Percentiles rank a stretch among this genome's conserved stretches.
Conservation (phyloP, 2,113 vertebrate genomes). For the Leiothrix lutea region DNA sequence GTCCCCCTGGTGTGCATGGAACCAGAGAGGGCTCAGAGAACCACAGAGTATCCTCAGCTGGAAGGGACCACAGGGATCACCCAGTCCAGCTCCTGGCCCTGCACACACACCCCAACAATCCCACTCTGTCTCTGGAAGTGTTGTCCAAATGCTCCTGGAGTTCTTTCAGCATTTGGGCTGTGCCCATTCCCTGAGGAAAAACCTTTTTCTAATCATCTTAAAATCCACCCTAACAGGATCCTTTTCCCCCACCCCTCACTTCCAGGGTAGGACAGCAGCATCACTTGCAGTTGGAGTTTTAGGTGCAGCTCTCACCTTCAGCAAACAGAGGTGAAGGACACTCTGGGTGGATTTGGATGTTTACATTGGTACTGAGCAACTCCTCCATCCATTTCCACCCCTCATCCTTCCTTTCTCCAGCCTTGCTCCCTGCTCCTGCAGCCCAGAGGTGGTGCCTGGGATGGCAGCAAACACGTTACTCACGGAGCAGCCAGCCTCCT, state of each 20-base stretch:
- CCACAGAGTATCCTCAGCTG: not conserved
- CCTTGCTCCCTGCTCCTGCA: not conserved
- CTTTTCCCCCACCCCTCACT: not conserved
- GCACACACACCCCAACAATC: not conserved
- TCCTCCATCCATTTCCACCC: not conserved
- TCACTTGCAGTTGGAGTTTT: not conserved
- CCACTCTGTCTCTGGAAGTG: accelerated
- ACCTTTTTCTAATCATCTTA: not conserved
- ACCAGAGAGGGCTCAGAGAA: too few relatives aligned
- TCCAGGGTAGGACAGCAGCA: not conserved
- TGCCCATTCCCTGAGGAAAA: not conserved
- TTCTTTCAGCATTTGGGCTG: not conserved
- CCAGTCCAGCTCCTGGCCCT: not conserved
- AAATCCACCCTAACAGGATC: not conserved
- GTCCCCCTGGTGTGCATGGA: not conserved
- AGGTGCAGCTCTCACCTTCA: not conserved
- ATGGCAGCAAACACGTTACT: not conserved
- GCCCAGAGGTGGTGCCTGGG: not conserved
- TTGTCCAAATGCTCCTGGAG: accelerated
- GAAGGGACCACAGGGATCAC: not conserved
- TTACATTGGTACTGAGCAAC: not conserved
- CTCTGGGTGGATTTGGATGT: accelerated
- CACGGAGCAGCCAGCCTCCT: conserved; percentile 1
- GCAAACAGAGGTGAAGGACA: accelerated
- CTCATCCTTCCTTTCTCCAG: not conserved